Conservation (phyloP, 2,113 vertebrate species). For the Hypocryptadius cinnamomeus region DNA sequence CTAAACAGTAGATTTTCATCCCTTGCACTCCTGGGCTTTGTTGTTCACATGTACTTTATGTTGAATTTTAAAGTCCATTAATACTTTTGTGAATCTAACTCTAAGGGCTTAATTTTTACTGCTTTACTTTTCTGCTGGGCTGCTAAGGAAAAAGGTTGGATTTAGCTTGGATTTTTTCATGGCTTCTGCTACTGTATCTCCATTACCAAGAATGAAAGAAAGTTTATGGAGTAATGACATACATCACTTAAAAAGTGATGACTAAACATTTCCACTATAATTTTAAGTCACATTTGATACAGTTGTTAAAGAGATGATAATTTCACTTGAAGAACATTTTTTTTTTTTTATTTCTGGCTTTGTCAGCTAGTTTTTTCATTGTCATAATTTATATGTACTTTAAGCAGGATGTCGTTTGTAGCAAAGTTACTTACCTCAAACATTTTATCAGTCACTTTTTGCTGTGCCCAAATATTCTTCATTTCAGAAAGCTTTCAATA, state of each 20-base stretch:
- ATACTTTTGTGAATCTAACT: not conserved
- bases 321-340: not conserved
- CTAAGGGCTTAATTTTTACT: not conserved
- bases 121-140: not conserved
- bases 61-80: not conserved
- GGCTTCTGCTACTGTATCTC: not conserved
- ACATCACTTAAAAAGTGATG: not conserved
- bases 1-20: not conserved
- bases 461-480: not conserved
- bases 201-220: not conserved
- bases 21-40: not conserved
- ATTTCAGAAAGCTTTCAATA: not conserved
- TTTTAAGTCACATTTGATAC: not conserved
- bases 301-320: not conserved
- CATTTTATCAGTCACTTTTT: not conserved
- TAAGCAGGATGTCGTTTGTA: not conserved
- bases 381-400: slow-evolving; percentile 15
- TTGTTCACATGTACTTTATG: not conserved
- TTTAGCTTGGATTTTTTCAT: not conserved
- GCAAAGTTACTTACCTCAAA: not conserved
- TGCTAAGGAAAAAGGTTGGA: not conserved
- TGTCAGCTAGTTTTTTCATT: slow-evolving; percentile 15
- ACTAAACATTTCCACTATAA: not conserved
- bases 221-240: not conserved
- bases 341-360: not conserved